Percentiles rank a stretch among this genome's conserved stretches.
Conservation (phyloP, 2,113 vertebrate species). For the Myrmecophaga tridactyla region DNA sequence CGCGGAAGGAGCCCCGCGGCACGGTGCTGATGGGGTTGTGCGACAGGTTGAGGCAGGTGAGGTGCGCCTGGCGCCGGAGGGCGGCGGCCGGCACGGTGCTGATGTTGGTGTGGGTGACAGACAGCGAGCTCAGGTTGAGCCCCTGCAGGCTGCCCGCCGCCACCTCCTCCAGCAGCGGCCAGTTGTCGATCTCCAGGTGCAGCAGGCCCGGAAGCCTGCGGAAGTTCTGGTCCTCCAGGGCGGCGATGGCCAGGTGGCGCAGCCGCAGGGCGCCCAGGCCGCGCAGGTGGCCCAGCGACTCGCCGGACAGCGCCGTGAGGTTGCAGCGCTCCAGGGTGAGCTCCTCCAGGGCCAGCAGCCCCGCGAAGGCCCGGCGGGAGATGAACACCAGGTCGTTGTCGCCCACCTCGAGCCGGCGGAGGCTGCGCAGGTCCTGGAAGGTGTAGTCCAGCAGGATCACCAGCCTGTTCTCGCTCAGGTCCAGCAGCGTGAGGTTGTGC, state of each 20-base stretch:
- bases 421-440: constrained; percentile 92
- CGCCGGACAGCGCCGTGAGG: constrained; percentile 93
- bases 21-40: constrained; percentile 95
- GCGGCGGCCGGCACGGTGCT: constrained; percentile 92
- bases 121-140: constrained; percentile 95
- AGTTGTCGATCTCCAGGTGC: constrained; percentile 95
- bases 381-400: constrained; percentile 99
- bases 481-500: constrained; percentile 93
- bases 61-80: constrained; percentile 92
- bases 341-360: constrained; percentile 90
- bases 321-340: constrained; percentile 97
- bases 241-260: constrained; percentile 91
- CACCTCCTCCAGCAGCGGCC: constrained; percentile 94
- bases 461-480: constrained; percentile 96
- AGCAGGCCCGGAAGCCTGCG: constrained; percentile 87
- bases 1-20: constrained; percentile 92
- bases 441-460: constrained; percentile 96
- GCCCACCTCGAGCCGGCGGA: constrained; percentile 92
- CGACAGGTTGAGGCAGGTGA: constrained; percentile 94
- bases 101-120: constrained; percentile 97
- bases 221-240: constrained; percentile 95
- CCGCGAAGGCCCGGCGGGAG: constrained; percentile 94
- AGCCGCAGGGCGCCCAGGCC: constrained; percentile 91
- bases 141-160: constrained; percentile 92
- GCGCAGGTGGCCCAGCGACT: constrained; percentile 94